Percentiles rank a stretch among this genome's conserved stretches.
Conservation (phyloP, 2,113 vertebrate species). For the Nerophis ophidion region DNA sequence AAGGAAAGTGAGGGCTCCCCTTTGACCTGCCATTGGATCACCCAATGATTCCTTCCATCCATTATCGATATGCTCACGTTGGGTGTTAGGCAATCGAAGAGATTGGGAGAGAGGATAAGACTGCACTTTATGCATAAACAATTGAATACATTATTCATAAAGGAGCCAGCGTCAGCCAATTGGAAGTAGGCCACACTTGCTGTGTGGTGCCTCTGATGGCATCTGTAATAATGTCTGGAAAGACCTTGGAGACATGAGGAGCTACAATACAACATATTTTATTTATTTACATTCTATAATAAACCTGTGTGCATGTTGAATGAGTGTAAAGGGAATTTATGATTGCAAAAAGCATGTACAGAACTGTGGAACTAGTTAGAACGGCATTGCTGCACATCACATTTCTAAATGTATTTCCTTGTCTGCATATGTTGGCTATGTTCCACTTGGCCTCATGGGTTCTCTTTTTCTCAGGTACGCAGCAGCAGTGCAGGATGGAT, state of each 20-base stretch:
- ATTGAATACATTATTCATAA: conserved; percentile 64
- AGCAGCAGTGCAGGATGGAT: conserved; percentile 82
- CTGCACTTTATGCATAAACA: conserved; percentile 62
- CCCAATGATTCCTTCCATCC: conserved; percentile 9
- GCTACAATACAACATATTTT: conserved; percentile 27
- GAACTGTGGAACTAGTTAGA: neutral
- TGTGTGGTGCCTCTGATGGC: conserved; percentile 47
- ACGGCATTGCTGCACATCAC: neutral
- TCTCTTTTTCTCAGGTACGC: conserved; percentile 73
- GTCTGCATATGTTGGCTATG: neutral
- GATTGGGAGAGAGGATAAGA: conserved; percentile 46
- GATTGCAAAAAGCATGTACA: neutral
- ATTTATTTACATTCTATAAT: conserved; percentile 39
- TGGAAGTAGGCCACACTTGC: conserved; percentile 61
- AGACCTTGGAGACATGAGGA: conserved; percentile 43
- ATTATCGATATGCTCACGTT: conserved; percentile 37
- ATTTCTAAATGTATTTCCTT: no score
- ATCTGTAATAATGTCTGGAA: conserved; percentile 46
- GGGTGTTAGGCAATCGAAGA: conserved; percentile 48
- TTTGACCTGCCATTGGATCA: conserved; percentile 45
- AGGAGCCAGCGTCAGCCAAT: conserved; percentile 36
- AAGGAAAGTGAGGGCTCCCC: conserved; percentile 8
- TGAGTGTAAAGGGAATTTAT: neutral
- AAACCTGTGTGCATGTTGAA: conserved; percentile 19
- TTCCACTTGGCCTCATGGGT: neutral